Conservation (phyloP, 1,140 invertebrate genomes). For the Lepidurus packardi region DNA sequence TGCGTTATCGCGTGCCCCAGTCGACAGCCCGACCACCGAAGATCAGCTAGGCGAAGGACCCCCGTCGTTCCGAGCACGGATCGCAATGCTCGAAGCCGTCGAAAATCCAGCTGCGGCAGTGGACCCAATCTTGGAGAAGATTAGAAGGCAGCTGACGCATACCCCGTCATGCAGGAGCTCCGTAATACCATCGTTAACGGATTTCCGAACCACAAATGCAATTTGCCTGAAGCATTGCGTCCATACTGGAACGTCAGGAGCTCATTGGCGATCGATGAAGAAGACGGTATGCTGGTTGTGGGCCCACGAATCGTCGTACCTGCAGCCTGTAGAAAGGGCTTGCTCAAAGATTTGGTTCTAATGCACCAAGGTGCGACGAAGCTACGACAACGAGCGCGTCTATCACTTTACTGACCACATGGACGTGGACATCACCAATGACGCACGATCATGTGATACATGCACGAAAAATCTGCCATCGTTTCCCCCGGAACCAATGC, state of each 20-base stretch:
- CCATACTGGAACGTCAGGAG: not conserved
- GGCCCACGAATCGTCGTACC: not conserved
- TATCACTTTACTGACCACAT: slow-evolving; percentile 40
- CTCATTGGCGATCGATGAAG: not conserved
- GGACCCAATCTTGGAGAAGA: not conserved
- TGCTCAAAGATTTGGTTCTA: not conserved
- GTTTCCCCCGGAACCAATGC: slow-evolving; percentile 35
- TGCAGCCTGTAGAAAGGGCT: too few relatives aligned
- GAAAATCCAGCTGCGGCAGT: not conserved
- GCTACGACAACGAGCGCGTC: slow-evolving; percentile 36
- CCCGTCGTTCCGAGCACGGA: too few relatives aligned
- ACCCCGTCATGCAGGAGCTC: not conserved
- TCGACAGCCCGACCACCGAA: too few relatives aligned
- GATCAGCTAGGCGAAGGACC: too few relatives aligned
- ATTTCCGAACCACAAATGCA: slow-evolving; percentile 27
- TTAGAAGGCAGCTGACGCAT: not conserved
- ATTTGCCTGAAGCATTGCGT: not conserved
- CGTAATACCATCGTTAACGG: not conserved
- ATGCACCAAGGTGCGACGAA: slow-evolving; percentile 26
- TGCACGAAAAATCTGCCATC: slow-evolving; percentile 36
- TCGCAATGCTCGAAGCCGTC: not conserved
- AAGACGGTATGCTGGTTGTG: slow-evolving; percentile 21
- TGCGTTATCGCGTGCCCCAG: too few relatives aligned
- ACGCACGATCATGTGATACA: slow-evolving; percentile 35
- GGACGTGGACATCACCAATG: slow-evolving; percentile 37